Evolutionary conservation across 92 coral and sea anemone genomes (phyloP), one percentile per base, ranked within the genome.

Genomic region (Bergia sp.): DNA sequence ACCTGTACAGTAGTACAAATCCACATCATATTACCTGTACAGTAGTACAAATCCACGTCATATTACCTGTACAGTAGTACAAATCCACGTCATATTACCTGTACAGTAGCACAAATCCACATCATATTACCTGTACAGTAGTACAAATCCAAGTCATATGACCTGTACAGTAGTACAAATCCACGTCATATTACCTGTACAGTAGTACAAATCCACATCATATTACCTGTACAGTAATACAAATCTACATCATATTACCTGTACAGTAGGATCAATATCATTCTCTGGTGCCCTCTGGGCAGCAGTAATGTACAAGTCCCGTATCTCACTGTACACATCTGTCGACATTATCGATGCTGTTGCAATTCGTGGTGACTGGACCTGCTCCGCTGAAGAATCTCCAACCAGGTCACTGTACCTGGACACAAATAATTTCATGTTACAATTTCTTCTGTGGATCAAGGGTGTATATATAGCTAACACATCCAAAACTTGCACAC

Each of bases 261-360:
- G 99, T 78, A 97, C 97, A 42, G 92, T 93, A 8, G 95, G 91
- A 76, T 97, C 99, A 37, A 97, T 92, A 61, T 95, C 96, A 36
- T 94, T 93, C 76, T 92, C 96, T 39, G 99, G 99, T 12, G 98
- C 92, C 79, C 94, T 90, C 87, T 95, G 99, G 23, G 99, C 99
- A 21, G 99, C 99, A 29, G 93, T 91, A 72, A 97, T 93, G 81
- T 97, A 97, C 73, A 97, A 88, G 82, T 92, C 98, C 81, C 92
- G 93, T 69, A 97, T 94, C 91, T 97, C 98, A 69, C 94, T 92
- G 89, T 97, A 97, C 99, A 97, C 92, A 45, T 96, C 96, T n/a
- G 93, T 94, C 21, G 99, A 95, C 99, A 97, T 97, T 4, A 97
- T 81, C 0, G 98, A 96, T 69, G 98, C 92, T 42, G 94, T 90